Percentiles rank a stretch among this genome's conserved stretches.
phyloP scores from a whole-genome alignment of 2,113 vertebrate genomes.

The Cheirogaleus medius region DNA sequence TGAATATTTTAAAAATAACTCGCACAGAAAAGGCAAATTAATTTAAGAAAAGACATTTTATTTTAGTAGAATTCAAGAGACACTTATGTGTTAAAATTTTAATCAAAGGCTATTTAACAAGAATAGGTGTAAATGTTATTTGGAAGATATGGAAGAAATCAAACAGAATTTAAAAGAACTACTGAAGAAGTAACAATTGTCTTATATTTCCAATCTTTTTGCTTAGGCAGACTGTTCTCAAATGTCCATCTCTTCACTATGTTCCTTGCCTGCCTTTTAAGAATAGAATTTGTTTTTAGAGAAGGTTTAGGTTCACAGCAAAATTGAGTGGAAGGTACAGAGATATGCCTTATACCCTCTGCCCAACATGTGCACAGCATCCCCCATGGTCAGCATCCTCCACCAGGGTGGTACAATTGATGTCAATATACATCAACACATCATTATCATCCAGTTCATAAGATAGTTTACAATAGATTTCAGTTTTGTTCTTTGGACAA shows the following conservation, averaged over 20 bases:
- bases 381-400: not conserved
- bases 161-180: not conserved
- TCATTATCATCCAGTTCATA: not conserved
- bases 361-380: not conserved
- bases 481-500: not conserved
- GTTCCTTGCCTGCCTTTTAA: not conserved
- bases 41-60: not conserved
- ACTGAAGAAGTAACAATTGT: not conserved
- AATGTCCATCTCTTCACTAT: not conserved
- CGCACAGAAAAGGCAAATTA: not conserved
- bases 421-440: too few relatives aligned
- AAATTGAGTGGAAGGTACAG: not conserved
- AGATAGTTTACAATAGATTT: not conserved
- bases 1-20: not conserved
- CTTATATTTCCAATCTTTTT: not conserved
- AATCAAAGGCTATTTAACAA: not conserved
- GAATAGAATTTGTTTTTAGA: not conserved
- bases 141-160: not conserved
- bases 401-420: not conserved
- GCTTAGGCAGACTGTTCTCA: not conserved
- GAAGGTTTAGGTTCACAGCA: not conserved
- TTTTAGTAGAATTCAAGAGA: not conserved
- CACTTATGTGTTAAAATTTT: not conserved
- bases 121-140: not conserved
- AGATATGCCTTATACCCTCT: not conserved